These are phyloP conservation scores for Notospermus geniculatus DNA, from an alignment of 1,140 invertebrate genomes.

Conservation along the genomic window DNA sequence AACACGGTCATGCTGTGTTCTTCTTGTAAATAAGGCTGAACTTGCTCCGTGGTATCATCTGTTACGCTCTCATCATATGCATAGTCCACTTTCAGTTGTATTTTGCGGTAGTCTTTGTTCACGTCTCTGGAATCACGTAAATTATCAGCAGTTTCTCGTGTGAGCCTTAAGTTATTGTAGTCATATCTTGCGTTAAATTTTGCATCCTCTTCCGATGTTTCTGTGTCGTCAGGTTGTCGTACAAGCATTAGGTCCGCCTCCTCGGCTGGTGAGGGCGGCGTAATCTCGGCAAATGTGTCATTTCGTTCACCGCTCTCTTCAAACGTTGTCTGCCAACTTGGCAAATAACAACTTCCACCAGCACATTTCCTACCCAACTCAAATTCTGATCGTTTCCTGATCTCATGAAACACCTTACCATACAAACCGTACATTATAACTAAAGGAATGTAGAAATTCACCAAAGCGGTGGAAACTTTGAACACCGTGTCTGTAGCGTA, in stretches of 20 bases:
- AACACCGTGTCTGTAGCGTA: conserved; percentile 60
- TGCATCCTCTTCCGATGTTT: not conserved
- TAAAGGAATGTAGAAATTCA: conserved; percentile 63
- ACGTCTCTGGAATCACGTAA: not conserved
- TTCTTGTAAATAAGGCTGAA: conserved; percentile 47
- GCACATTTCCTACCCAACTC: conserved; percentile 47
- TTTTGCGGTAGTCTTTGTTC: not conserved
- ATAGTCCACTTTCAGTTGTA: conserved; percentile 33
- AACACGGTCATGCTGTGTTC: conserved; percentile 22
- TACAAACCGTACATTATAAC: conserved; percentile 61
- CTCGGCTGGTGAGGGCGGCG: conserved; percentile 3
- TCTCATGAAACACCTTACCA: conserved; percentile 60
- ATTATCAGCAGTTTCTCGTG: not conserved
- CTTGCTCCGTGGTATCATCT: conserved; percentile 45
- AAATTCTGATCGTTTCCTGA: conserved; percentile 57
- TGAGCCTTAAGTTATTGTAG: conserved; percentile 1
- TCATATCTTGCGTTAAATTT: conserved; percentile 4
- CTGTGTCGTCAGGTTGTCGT: not conserved
- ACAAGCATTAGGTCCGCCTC: not conserved
- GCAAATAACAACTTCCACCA: conserved; percentile 13
- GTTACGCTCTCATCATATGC: conserved; percentile 49
- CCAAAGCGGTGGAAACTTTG: conserved; percentile 60
- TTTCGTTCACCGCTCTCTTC: conserved; percentile 29
- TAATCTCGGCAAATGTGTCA: conserved; percentile 19
- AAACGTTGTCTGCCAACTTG: conserved; percentile 3